Conservation (phyloP, 2,888 invertebrate species). For the Orthosia gothica region DNA sequence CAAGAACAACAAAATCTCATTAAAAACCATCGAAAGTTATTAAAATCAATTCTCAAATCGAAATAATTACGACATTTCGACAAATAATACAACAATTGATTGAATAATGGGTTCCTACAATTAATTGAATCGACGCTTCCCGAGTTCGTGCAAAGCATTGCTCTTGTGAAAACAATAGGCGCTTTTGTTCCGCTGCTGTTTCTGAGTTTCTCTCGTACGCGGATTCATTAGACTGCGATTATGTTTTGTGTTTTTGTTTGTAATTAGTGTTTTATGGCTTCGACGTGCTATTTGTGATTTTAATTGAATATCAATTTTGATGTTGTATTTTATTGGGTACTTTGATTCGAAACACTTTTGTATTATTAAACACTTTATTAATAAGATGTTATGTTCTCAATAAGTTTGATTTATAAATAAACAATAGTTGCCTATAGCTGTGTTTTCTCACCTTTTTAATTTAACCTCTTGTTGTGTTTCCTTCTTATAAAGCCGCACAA, state of each 20-base stretch:
- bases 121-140: slow-evolving; percentile 61
- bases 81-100: slow-evolving; percentile 55
- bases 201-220: slow-evolving; percentile 35
- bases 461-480: background rate
- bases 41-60: slow-evolving; percentile 41
- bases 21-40: slow-evolving; percentile 36
- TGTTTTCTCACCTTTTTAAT: background rate
- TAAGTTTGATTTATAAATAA: background rate
- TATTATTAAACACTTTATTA: accelerated
- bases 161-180: slow-evolving; percentile 52
- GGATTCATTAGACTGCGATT: slow-evolving; percentile 40
- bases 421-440: background rate
- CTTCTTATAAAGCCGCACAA: too few relatives aligned
- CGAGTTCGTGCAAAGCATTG: slow-evolving; percentile 52
- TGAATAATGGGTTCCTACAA: slow-evolving; percentile 50
- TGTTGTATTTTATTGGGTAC: background rate
- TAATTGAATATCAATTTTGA: background rate
- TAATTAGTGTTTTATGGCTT: slow-evolving; percentile 25
- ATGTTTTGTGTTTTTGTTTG: slow-evolving; percentile 27
- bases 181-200: slow-evolving; percentile 53
- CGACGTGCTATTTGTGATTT: background rate
- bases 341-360: background rate
- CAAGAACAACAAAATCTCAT: slow-evolving; percentile 22
- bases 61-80: slow-evolving; percentile 53
- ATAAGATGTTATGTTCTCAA: background rate